These are phyloP conservation scores for Apeltes quadracus DNA, from an alignment of 2,113 vertebrate species.

Conservation along the genomic window DNA sequence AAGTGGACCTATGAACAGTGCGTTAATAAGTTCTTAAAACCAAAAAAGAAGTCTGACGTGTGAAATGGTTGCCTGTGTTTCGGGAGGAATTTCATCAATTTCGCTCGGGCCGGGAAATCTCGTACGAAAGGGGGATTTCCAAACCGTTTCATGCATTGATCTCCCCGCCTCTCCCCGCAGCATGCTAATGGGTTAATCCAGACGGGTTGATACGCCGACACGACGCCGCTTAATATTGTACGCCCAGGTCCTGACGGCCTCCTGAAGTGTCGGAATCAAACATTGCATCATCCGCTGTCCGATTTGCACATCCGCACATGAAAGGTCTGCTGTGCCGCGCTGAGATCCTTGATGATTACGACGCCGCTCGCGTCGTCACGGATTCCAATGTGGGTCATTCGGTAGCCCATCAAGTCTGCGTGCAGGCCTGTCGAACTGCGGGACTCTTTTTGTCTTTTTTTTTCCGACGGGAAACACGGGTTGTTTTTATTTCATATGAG, in stretches of 20 bases:
- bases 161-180: constrained; percentile 58
- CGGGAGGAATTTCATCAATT: constrained; percentile 80
- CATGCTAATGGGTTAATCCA: constrained; percentile 80
- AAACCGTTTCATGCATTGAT: constrained; percentile 80
- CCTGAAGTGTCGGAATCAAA: constrained; percentile 72
- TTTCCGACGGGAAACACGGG: no score
- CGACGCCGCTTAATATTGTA: constrained; percentile 73
- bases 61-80: constrained; percentile 78
- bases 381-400: constrained; percentile 54
- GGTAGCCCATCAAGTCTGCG: constrained; percentile 32
- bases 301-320: constrained; percentile 59
- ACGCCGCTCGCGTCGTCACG: constrained; percentile 52
- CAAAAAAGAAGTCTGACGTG: no score
- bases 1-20: constrained; percentile 14
- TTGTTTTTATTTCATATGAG: constrained; percentile 66
- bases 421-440: constrained; percentile 32
- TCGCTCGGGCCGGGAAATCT: constrained; percentile 77
- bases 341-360: constrained; percentile 55
- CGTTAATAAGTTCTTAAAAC: no score
- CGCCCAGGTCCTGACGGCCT: constrained; percentile 63
- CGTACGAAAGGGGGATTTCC: constrained; percentile 81
- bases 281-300: constrained; percentile 71
- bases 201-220: constrained; percentile 68
- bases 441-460: no score
- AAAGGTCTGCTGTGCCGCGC: constrained; percentile 51